Base-by-base conservation (phyloP, 2,888 invertebrate genomes). In the Drosophila acutilabella region DNA sequence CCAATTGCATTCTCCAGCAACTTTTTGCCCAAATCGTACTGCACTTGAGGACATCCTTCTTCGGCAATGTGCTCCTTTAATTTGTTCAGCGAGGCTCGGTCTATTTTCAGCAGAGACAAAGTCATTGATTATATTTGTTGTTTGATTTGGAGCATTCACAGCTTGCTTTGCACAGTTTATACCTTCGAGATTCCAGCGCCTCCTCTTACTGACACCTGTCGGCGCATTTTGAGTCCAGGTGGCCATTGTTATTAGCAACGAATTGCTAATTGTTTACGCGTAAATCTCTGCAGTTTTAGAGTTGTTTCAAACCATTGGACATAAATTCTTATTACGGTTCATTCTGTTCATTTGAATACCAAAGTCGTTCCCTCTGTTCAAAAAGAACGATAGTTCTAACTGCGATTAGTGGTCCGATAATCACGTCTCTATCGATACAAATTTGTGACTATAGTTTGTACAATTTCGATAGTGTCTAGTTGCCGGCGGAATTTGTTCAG, bases 31-130 rank as follows among this genome's bases (percentile, higher is more conserved):
- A 97, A 93, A 59, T 97, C 96, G 71, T 97, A 96, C 92, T 98
- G 98, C 10, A 97, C 97, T 89, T 97, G 97, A 0, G 97, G 96
- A 91, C 97, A 97, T 8, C 97, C 97, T 92, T 97, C 97, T 88
- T 96, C 96, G 0, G 97, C 97, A 74, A 97, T 93, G 89, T 96
- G 96, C 88, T 94, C 93, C 83, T 93, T 92, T 0, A 93, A 80
- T 68, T 93, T 92, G 70, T 92, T 92, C n/a, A 93, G 77, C 5
- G 93, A 93, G 2, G 90, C 90, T 13, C 92, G 91, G 80, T 92
- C 92, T 92, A 57, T 8, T 60, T 18, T 4, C 13, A 60, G 2
- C 4, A 38, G 5, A 13, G 59, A 48, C 26, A 59, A 51, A 53
- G 40, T 23, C 16, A 51, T 40, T 26, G 23, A 20, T 6, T 18